These are phyloP conservation scores for Macrophya annulata DNA, from an alignment of 2,888 invertebrate genomes.

Conservation along the genomic window DNA sequence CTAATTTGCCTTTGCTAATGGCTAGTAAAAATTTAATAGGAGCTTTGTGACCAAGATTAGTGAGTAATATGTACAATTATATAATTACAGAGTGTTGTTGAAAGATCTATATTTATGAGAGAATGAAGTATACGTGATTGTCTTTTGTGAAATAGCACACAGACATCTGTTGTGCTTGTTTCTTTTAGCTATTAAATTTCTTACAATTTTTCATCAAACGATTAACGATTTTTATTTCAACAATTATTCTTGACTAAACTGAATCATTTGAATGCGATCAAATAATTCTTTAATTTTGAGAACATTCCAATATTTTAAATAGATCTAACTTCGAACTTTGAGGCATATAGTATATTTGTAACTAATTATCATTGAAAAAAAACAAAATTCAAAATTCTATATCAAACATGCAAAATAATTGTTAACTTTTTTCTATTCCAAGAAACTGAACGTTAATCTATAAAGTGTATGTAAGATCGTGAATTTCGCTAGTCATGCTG, in stretches of 20 bases:
- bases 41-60: constrained; percentile 55
- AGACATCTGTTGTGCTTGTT: constrained; percentile 48
- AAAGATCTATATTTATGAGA: constrained; percentile 55
- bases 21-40: constrained; percentile 43
- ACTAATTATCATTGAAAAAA: too few species aligned
- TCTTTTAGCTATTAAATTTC: not conserved
- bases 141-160: constrained; percentile 27
- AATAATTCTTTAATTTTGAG: not conserved
- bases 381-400: not conserved
- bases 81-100: constrained; percentile 47
- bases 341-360: not conserved
- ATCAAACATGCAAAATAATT: too few species aligned
- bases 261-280: not conserved
- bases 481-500: not conserved
- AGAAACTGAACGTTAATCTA: not conserved
- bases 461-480: not conserved
- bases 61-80: constrained; percentile 51
- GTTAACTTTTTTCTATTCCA: not conserved
- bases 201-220: constrained; percentile 25
- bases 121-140: constrained; percentile 41
- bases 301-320: constrained; percentile 42
- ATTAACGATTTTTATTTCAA: not conserved
- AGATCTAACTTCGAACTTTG: not conserved
- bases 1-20: constrained; percentile 56
- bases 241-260: not conserved